These are phyloP conservation scores for Geotrupes spiniger DNA, from an alignment of 2,888 invertebrate species.

Conservation along the genomic window DNA sequence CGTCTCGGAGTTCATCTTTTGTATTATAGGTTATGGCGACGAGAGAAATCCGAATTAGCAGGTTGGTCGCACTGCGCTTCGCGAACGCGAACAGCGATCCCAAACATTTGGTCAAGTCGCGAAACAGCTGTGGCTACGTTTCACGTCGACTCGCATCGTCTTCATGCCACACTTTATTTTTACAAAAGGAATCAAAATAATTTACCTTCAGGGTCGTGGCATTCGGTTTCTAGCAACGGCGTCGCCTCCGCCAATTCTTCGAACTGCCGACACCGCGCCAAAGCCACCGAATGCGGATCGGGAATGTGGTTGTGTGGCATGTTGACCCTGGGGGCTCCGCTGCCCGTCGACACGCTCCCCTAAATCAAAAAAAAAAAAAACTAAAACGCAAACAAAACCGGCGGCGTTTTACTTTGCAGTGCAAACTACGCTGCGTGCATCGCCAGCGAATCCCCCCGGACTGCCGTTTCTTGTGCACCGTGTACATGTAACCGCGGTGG, in stretches of 20 bases:
- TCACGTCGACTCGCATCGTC: too few relatives aligned
- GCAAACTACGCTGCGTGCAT: constrained; percentile 48
- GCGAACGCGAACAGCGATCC: constrained; percentile 1
- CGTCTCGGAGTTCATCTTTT: too few relatives aligned
- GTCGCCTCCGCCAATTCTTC: constrained; percentile 25
- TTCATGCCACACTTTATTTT: too few relatives aligned
- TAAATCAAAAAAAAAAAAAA: constrained; percentile 19
- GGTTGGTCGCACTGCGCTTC: background rate
- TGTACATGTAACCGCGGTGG: constrained; percentile 52
- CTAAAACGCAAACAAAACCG: background rate
- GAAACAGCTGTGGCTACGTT: constrained; percentile 4
- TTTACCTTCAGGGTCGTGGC: constrained; percentile 28
- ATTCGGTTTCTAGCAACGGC: constrained; percentile 25
- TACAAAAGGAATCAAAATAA: too few relatives aligned
- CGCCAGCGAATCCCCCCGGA: constrained; percentile 51
- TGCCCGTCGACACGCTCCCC: constrained; percentile 48
- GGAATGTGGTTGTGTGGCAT: constrained; percentile 52
- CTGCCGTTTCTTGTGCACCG: constrained; percentile 49
- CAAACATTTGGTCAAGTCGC: background rate
- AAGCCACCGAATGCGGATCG: constrained; percentile 47
- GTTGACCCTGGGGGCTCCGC: constrained; percentile 44
- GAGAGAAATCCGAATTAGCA: too few relatives aligned
- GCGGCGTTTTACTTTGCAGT: constrained; percentile 44
- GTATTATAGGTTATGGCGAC: too few relatives aligned
- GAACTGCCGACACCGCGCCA: constrained; percentile 36